Percentiles rank a stretch among this genome's conserved stretches.
Evolutionary conservation across 1,140 invertebrate genomes (phyloP).

Genomic region (Colletes latitarsis): DNA sequence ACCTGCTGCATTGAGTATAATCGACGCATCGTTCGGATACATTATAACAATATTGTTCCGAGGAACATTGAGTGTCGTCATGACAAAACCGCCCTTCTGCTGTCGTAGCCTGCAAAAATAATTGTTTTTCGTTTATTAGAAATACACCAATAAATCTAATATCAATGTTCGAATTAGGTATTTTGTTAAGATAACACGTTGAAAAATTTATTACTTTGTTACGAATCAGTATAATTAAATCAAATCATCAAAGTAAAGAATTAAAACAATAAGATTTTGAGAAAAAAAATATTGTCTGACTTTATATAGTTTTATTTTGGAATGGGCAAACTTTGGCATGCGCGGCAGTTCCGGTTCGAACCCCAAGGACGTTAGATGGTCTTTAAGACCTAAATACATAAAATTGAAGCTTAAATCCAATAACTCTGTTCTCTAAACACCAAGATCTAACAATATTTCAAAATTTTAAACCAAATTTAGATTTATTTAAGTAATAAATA

Average conservation of each 20-base stretch:
- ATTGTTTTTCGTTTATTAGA: background rate
- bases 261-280: no score
- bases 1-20: slow-evolving; percentile 68
- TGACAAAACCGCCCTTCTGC: slow-evolving; percentile 51
- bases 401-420: background rate
- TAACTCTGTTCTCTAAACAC: background rate
- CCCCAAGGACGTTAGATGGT: background rate
- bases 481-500: no score
- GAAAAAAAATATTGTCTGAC: no score
- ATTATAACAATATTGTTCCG: slow-evolving; percentile 71
- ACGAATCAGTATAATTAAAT: no score
- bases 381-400: background rate
- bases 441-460: background rate
- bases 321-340: background rate
- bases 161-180: no score
- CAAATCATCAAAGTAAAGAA: no score
- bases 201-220: no score
- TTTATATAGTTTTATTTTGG: background rate
- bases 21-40: slow-evolving; percentile 68
- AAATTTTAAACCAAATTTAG: no score
- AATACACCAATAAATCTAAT: no score
- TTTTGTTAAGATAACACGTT: no score
- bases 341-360: background rate
- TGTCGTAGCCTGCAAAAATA: slow-evolving; percentile 36
- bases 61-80: slow-evolving; percentile 67